Percentiles rank a stretch among this genome's conserved stretches.
phyloP scores from a whole-genome alignment of 2,797 vertebrate species.

The Poecilia wingei region DNA sequence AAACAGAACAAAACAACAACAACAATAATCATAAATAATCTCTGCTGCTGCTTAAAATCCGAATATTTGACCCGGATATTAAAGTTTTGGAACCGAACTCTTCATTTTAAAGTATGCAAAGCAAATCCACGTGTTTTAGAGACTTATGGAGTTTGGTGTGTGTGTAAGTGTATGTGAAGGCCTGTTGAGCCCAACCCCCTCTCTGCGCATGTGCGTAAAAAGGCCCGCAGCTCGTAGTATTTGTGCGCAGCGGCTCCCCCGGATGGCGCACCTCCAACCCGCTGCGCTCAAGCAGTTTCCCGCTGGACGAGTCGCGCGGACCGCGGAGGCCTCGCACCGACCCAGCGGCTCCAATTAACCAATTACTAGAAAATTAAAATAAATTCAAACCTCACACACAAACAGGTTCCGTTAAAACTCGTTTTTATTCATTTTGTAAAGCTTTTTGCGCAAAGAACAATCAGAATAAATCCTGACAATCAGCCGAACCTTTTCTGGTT shows the following conservation, averaged over 20 bases:
- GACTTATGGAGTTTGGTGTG: slow-evolving; percentile 6
- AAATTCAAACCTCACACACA: neutral
- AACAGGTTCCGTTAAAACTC: neutral
- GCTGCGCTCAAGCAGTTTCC: neutral
- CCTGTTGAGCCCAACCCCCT: slow-evolving; percentile 20
- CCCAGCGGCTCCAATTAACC: neutral
- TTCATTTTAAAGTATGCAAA: slow-evolving; percentile 62
- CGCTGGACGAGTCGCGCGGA: neutral
- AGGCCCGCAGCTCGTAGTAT: neutral
- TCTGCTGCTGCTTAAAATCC: neutral
- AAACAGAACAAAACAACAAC: neutral
- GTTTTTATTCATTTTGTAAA: neutral
- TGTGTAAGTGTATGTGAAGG: slow-evolving; percentile 27
- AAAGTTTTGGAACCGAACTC: slow-evolving; percentile 41
- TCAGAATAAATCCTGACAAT: neutral
- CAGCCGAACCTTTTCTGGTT: neutral
- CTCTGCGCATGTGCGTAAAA: slow-evolving; percentile 52
- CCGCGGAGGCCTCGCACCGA: neutral
- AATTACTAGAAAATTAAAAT: neutral
- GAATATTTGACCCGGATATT: slow-evolving; percentile 13
- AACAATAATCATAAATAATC: neutral
- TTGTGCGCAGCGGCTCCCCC: neutral
- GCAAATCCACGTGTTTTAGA: slow-evolving; percentile 6
- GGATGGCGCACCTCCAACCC: neutral
- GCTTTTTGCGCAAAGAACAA: neutral